A percentile compares a stretch with the other conserved stretches of the same genome.
These are phyloP conservation scores for Brachyistius frenatus DNA, from an alignment of 2,113 vertebrate genomes.

Conservation along the genomic window DNA sequence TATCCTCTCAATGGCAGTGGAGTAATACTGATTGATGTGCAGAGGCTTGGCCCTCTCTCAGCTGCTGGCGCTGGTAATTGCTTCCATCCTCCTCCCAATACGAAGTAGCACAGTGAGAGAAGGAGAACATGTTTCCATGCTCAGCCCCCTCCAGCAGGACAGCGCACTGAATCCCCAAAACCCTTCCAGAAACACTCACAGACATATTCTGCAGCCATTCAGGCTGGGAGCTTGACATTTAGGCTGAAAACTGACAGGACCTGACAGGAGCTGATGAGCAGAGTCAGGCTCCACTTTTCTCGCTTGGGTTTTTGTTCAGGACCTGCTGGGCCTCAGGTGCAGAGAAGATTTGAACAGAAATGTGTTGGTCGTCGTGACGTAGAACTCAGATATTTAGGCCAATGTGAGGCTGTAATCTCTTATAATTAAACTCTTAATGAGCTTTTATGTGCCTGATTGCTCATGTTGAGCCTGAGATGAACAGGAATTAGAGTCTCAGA, in stretches of 20 bases:
- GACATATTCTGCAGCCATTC: constrained; percentile 36
- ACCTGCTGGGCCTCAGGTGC: constrained; percentile 33
- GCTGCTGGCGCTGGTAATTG: constrained; percentile 80
- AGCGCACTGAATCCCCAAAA: constrained; percentile 29
- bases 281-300: constrained; percentile 26
- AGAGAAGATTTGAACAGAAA: not conserved
- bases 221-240: constrained; percentile 47
- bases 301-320: not conserved
- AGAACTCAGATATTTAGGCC: not conserved
- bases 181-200: constrained; percentile 32
- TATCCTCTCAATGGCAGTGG: constrained; percentile 28
- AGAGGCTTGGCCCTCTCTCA: constrained; percentile 72
- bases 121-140: constrained; percentile 59
- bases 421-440: constrained; percentile 45
- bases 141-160: constrained; percentile 56
- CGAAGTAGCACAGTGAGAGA: constrained; percentile 59
- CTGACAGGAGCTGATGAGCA: constrained; percentile 47
- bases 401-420: constrained; percentile 23
- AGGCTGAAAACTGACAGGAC: constrained; percentile 47
- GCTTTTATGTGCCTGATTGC: constrained; percentile 27
- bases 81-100: constrained; percentile 74
- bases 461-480: constrained; percentile 37
- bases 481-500: constrained; percentile 27
- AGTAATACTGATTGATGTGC: constrained; percentile 79
- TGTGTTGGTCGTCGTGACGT: not conserved